phyloP scores from a whole-genome alignment of 30 jellyfish, hydroid and myxozoan genomes.

The Rhopilema esculentum region DNA sequence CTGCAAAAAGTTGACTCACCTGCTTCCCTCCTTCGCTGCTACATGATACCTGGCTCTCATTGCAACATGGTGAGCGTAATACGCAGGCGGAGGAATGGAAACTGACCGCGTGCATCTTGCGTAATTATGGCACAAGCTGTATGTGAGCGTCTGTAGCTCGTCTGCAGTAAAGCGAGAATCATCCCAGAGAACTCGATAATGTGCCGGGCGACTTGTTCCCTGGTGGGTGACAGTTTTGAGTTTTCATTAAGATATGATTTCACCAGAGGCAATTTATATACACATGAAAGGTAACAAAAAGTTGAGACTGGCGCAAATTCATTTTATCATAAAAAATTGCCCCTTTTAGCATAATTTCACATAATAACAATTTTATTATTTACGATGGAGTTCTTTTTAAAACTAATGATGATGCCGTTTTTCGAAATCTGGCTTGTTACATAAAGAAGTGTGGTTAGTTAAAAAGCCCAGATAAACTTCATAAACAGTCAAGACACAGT shows the following conservation, averaged over 20 bases:
- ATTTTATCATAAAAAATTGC: background rate
- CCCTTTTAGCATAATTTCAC: too few species aligned
- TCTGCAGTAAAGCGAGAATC: conserved; percentile 71
- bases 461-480: too few species aligned
- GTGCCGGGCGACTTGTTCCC: conserved; percentile 89
- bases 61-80: conserved; percentile 87
- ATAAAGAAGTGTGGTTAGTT: too few species aligned
- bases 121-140: conserved; percentile 68
- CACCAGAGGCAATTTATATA: background rate
- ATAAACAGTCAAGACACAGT: too few species aligned
- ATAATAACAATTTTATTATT: too few species aligned
- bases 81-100: conserved; percentile 86
- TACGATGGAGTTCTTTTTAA: too few species aligned
- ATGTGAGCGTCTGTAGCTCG: conserved; percentile 66
- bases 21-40: conserved; percentile 40
- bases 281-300: background rate
- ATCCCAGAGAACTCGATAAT: conserved; percentile 74
- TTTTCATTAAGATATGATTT: background rate
- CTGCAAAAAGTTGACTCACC: too few species aligned
- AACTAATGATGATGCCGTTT: too few species aligned
- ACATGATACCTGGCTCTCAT: conserved; percentile 75
- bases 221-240: background rate
- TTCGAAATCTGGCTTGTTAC: too few species aligned
- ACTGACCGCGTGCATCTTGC: conserved; percentile 82
- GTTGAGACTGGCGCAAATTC: too few species aligned